phyloP scores from a whole-genome alignment of 2,113 vertebrate species.

The Pseudolaguvia tuberculata region DNA sequence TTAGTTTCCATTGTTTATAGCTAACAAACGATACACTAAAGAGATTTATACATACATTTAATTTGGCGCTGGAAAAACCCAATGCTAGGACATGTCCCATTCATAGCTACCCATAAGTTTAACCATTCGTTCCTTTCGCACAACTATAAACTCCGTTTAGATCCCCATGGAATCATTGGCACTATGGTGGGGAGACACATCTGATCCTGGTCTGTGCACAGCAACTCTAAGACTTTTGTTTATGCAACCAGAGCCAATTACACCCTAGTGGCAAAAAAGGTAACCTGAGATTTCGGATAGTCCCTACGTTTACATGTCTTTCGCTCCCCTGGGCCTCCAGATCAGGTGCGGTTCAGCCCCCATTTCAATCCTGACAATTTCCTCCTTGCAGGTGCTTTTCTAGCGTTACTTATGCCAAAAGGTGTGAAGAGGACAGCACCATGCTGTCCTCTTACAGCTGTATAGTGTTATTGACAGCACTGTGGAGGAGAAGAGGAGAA shows the following conservation, averaged over 20 bases:
- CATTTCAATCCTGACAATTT: not conserved
- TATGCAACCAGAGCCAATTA: constrained; percentile 15
- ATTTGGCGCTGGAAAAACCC: too few species aligned
- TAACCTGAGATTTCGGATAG: not conserved
- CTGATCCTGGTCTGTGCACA: constrained; percentile 13
- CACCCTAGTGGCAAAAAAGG: not conserved
- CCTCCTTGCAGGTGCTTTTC: not conserved
- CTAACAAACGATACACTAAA: not conserved
- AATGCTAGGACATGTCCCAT: not conserved
- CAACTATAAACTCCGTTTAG: not conserved
- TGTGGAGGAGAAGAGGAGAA: constrained; percentile 1
- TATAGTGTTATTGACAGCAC: not conserved
- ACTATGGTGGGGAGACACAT: not conserved
- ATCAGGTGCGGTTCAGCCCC: not conserved
- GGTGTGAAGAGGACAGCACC: not conserved
- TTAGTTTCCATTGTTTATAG: not conserved
- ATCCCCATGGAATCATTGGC: not conserved
- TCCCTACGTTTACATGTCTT: not conserved
- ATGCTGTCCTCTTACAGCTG: not conserved
- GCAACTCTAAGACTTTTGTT: constrained; percentile 12
- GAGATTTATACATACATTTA: too few species aligned
- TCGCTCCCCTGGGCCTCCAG: not conserved
- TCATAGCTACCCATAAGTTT: not conserved
- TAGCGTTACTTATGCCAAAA: not conserved
- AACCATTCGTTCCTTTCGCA: not conserved